Evolutionary conservation across 2,113 vertebrate genomes (phyloP), one percentile per base, ranked within the genome.

Genomic region (Aptenodytes patagonicus): DNA sequence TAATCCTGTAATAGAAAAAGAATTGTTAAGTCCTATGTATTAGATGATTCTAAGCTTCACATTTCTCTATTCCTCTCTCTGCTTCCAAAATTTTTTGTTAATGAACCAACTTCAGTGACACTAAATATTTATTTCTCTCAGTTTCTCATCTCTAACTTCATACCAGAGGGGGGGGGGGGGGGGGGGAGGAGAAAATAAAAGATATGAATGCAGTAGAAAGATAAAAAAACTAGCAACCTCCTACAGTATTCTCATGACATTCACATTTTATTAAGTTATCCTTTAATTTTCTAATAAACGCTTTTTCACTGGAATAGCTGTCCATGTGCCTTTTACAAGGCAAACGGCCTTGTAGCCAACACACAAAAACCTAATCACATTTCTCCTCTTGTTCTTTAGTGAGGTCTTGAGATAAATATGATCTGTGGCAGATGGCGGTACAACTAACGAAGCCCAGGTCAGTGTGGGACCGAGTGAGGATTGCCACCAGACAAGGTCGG

Each of bases 371-470:
- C 60, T 62, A 87, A 90, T 95, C 64, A 21, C 55, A 22, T 89
- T 84, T 94, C 65, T 95, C 26, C 72, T 93, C 61, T 69, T 83
- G n/a, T 32, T 87, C 80, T 85, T 90, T 65, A 77, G 46, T 5
- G 57, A 62, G 65, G 52, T 84, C 86, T 87, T 79, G 83, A 85
- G 71, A 70, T 86, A 70, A 88, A 91, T 84, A 22, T 73, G 84
- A 94, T 94, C 25, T 49, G 87, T 66, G 88, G 78, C 97, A 96
- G 94, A 97, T 96, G 96, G 97, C 8, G 20, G 68, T 25, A 17
- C 25, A 47, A 79, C 81, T 97, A 94, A 96, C 44, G 69, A 96
- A 94, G 86, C 36, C 61, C 87, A 79, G 90, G 88, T 88, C 96
- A 71, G 83, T 32, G 42, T 52, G 58, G 68, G 64, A n/a, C 75